Evolutionary conservation across 2,797 vertebrate genomes (phyloP), one percentile per base, ranked within the genome.

Genomic region (Halcyon badia): DNA sequence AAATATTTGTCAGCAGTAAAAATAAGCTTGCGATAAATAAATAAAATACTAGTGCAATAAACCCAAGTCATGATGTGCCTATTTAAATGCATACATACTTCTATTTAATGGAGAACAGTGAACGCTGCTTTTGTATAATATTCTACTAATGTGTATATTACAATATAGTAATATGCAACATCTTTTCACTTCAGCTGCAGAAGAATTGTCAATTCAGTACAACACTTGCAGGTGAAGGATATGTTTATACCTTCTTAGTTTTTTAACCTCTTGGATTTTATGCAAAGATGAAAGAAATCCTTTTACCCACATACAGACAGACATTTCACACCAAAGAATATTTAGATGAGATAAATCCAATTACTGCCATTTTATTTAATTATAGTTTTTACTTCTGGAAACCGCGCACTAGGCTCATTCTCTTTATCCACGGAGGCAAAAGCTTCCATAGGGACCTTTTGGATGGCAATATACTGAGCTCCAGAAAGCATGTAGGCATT

Each of bases 1-100:
- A 97, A 93, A 96, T 95, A 93, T 95, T 97, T 96, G 93, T 95
- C 94, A 96, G 93, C 86, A 95, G 78, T 87, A 95, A 97, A 94
- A 96, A 84, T 78, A 90, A 95, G 81, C 86, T 90, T 48, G 86
- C 13, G 5, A 87, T 82, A 93, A 94, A 97, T 94, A 97, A 97
- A 96, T 97, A 94, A 93, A 93, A 87, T 94, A 96, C 48, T 89
- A 61, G 83, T 3, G 61, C 68, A 90, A 96, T 96, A 96, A 96
- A 89, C 78, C 26, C 57, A 0, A 89, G 83, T 72, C 86, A 83
- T 75, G 78, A 89, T 87, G 81, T 84, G 88, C 61, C 91, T 85
- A 68, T 93, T 95, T 95, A 96, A 96, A 96, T 95, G 91, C 93
- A 87, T 61, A 44, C 66, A 64, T 68, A 76, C 48, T 72, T 85